Base-by-base conservation (phyloP, 2,888 invertebrate genomes). In the Synanthedon formicaeformis region DNA sequence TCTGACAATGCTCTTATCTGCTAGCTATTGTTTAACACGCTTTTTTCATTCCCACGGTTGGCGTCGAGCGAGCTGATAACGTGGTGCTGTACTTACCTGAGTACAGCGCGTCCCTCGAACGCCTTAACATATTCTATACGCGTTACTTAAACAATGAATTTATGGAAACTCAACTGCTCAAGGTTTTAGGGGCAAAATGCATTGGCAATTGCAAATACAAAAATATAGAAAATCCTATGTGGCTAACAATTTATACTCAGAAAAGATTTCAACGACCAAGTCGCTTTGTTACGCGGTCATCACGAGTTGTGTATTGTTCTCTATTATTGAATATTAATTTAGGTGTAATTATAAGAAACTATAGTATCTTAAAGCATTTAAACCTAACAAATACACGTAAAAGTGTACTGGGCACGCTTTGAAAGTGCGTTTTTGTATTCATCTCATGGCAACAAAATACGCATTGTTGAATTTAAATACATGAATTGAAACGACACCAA, bases 1-100 rank as follows among this genome's bases (percentile, higher is more conserved):
- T 76, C 80, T 78, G 81, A 71, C 78, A 74, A 71, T 69, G 75
- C 61, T 78, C 77, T 86, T 86, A 86, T 86, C 87, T 86, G 64
- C 56, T 52, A 63, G 73, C 81, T 76, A 87, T 86, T 86, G 86
- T 86, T 86, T 84, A 83, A 87, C 82, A 75, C 75, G 79, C 73
- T 77, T 81, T 78, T 80, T 82, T 85, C 72, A 79, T 85, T 87
- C 86, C 87, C 86, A 86, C 87, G 87, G 75, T 80, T 76, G 75
- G 58, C 62, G 62, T 56, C 34, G 34, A 34, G 34, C 34, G 66
- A 58, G 62, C 76, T 82, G 87, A 86, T 86, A 86, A 84, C 73
- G 72, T 70, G 63, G 55, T 12, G 16, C 13, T 16, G 59, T 76
- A 74, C 75, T 73, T 73, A 71, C 40, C 40, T 50, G 40, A n/a